These are phyloP conservation scores for Periophthalmodon schlosseri DNA, from an alignment of 2,113 vertebrate species.

Conservation along the genomic window DNA sequence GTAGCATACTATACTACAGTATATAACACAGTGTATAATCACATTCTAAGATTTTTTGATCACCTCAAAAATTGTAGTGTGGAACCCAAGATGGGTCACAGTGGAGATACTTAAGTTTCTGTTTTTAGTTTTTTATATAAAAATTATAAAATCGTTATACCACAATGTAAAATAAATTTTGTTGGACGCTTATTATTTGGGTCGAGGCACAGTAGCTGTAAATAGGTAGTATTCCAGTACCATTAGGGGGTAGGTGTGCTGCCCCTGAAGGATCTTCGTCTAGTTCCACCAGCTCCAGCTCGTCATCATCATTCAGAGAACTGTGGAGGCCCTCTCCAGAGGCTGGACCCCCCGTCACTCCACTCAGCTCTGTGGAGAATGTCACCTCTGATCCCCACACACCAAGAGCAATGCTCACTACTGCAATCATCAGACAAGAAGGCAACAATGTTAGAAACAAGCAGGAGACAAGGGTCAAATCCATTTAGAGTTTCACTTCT, in stretches of 20 bases:
- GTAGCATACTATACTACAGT: no score
- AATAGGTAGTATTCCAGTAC: conserved; percentile 37
- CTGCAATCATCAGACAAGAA: conserved; percentile 13
- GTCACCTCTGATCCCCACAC: conserved; percentile 49
- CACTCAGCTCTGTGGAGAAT: conserved; percentile 40
- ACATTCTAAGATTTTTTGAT: neutral
- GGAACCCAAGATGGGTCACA: neutral
- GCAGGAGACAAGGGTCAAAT: neutral
- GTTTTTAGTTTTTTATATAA: no score
- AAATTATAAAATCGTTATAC: neutral
- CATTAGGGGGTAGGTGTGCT: conserved; percentile 23
- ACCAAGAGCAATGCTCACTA: conserved; percentile 48
- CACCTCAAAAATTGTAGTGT: neutral
- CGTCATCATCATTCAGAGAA: conserved; percentile 49
- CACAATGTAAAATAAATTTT: neutral
- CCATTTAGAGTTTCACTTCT: neutral
- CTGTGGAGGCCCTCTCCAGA: conserved; percentile 67
- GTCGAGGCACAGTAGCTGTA: neutral
- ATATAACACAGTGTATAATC: no score
- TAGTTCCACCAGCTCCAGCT: conserved; percentile 49
- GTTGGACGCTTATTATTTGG: neutral
- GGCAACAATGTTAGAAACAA: neutral
- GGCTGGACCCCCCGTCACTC: conserved; percentile 53
- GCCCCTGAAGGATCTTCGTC: conserved; percentile 59
- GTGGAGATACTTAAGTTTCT: neutral